A percentile compares a stretch with the other conserved stretches of the same genome.
Evolutionary conservation across 2,888 invertebrate genomes (phyloP).

Genomic region (Athetis lepigone): DNA sequence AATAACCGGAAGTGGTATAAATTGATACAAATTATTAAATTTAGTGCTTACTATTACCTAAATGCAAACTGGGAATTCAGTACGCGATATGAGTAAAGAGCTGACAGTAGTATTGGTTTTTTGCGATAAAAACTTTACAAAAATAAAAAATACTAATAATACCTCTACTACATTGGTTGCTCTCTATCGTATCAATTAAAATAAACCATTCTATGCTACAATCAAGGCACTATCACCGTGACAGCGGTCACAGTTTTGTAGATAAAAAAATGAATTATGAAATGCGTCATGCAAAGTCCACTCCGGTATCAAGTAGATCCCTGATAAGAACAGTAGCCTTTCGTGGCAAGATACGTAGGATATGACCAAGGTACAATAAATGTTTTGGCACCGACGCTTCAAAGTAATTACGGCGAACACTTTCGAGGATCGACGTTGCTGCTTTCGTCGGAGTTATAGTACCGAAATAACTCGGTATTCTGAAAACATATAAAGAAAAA

Average conservation of each 20-base stretch:
- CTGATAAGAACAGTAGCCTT: slow-evolving; percentile 91
- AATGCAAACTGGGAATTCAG: not conserved
- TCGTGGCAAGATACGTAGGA: slow-evolving; percentile 91
- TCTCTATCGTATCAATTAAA: slow-evolving; percentile 7
- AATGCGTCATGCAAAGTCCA: slow-evolving; percentile 90
- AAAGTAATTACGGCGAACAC: slow-evolving; percentile 91
- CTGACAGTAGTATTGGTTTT: not conserved
- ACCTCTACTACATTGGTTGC: slow-evolving; percentile 3
- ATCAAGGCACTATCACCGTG: slow-evolving; percentile 45
- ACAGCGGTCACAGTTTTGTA: slow-evolving; percentile 15
- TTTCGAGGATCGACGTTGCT: slow-evolving; percentile 91
- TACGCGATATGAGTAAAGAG: not conserved
- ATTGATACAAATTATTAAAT: not conserved
- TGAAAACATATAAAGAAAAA: slow-evolving; percentile 66
- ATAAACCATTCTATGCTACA: slow-evolving; percentile 11
- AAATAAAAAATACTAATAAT: not conserved
- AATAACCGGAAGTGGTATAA: not conserved
- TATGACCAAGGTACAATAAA: slow-evolving; percentile 90
- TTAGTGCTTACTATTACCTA: not conserved
- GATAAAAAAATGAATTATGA: slow-evolving; percentile 29
- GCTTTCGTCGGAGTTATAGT: slow-evolving; percentile 91
- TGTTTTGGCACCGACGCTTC: slow-evolving; percentile 92
- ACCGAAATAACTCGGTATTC: slow-evolving; percentile 92
- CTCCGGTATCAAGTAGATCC: slow-evolving; percentile 92
- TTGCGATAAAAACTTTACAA: not conserved